phyloP scores from a whole-genome alignment of 2,888 invertebrate genomes.

The Eupelmus urozonus region DNA sequence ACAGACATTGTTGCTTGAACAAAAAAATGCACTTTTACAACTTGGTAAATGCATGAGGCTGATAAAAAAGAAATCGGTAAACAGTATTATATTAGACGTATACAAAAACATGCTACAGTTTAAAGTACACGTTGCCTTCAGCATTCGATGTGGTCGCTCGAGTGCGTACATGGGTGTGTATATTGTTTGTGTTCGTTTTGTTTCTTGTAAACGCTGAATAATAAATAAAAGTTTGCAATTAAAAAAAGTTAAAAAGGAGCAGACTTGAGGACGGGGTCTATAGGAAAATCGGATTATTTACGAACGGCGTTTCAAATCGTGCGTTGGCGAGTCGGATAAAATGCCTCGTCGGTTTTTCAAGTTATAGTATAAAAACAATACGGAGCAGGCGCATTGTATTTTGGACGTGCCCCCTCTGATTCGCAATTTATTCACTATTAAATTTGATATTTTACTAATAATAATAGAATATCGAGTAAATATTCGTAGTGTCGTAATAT shows the following conservation, averaged over 20 bases:
- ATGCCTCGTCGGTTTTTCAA: conserved; percentile 64
- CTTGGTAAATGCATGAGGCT: conserved; percentile 35
- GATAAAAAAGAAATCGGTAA: conserved; percentile 32
- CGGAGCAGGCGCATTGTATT: conserved; percentile 52
- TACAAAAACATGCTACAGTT: conserved; percentile 25
- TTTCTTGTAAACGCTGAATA: conserved; percentile 35
- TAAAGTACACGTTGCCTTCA: conserved; percentile 31
- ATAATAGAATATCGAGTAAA: conserved; percentile 76
- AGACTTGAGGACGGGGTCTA: conserved; percentile 24
- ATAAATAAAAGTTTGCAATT: conserved; percentile 49
- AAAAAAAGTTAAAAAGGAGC: conserved; percentile 23
- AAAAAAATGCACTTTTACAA: conserved; percentile 40
- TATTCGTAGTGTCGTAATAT: conserved; percentile 73
- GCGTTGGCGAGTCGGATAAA: conserved; percentile 54
- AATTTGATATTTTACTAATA: conserved; percentile 76
- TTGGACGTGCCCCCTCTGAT: conserved; percentile 63
- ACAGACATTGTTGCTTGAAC: conserved; percentile 6
- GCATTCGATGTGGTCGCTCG: conserved; percentile 36
- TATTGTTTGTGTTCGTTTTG: conserved; percentile 21
- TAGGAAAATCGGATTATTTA: conserved; percentile 43
- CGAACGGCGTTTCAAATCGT: conserved; percentile 46
- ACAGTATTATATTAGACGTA: conserved; percentile 15
- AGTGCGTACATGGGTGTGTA: background rate
- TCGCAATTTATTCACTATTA: conserved; percentile 74
- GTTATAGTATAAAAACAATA: conserved; percentile 61